A percentile compares a stretch with the other conserved stretches of the same genome.
Evolutionary conservation across 2,888 invertebrate species (phyloP).

Genomic region (Troilus luridus): DNA sequence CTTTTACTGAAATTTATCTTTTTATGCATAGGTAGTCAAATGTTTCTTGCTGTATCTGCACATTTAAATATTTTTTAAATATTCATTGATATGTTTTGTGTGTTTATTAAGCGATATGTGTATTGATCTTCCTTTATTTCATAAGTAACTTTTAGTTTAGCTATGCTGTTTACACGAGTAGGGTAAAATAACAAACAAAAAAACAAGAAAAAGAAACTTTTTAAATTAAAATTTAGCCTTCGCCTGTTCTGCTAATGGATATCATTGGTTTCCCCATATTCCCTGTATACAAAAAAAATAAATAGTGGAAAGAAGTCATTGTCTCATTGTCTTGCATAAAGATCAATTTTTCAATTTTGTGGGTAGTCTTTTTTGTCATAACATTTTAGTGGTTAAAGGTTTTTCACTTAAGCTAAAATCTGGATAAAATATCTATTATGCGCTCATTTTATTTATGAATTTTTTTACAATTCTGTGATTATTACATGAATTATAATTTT

Average conservation of each 20-base stretch:
- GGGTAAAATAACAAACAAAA: background rate
- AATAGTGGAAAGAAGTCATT: background rate
- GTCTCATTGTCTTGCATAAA: background rate
- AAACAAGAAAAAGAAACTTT: background rate
- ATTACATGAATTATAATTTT: too few relatives aligned
- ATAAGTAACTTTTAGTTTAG: background rate
- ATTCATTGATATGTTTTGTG: too few relatives aligned
- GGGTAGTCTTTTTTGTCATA: background rate
- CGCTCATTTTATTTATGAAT: too few relatives aligned
- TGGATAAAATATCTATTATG: too few relatives aligned
- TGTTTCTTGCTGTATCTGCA: too few relatives aligned
- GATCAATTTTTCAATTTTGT: background rate
- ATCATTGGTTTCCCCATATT: background rate
- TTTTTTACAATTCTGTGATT: too few relatives aligned
- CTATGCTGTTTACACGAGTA: background rate
- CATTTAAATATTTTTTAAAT: too few relatives aligned
- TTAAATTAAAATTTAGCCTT: background rate
- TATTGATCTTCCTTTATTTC: too few relatives aligned
- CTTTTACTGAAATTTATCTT: too few relatives aligned
- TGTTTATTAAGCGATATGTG: too few relatives aligned
- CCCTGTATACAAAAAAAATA: background rate
- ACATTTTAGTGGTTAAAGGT: background rate
- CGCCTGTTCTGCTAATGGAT: background rate
- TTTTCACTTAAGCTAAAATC: background rate
- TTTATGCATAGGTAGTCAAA: too few relatives aligned